Base-by-base conservation (phyloP, 2,888 invertebrate genomes). In the Danaus chrysippus region DNA sequence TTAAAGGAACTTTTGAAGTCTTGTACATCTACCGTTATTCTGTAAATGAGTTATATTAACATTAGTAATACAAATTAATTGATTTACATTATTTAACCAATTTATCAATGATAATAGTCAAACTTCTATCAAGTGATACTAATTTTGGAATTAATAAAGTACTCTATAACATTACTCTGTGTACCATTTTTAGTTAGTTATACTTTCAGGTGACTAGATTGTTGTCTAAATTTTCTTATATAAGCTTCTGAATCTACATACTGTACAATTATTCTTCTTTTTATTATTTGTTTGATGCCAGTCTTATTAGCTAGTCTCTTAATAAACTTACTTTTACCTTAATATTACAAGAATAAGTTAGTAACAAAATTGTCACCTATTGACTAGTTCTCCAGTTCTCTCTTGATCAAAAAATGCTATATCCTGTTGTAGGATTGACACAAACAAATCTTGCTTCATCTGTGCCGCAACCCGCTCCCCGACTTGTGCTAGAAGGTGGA, bases 1-100 rank as follows among this genome's bases (percentile, higher is more conserved):
- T 99, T 99, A 79, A 99, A 99, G 1, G 97, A 96, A 73, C 98
- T 97, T 86, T 99, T 99, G 81, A 99, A 99, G 77, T 99, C 98
- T 82, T 99, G 98, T 10, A 99, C 95, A 86, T 99, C 99, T 54
- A 95, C 94, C 34, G 98, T 98, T 67, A 99, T 87, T 73, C 96
- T 95, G 82, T 61, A 92, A 64, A 54, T 34, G 13, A 42, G 57
- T 49, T 6, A 11, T 53, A 54, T 13, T 46, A 12, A 34, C 42
- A 15, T 43, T 53, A 54, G 8, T 6, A 57, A n/a, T 41, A 10
- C 43, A 10, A 41, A 56, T 43, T 5, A 43, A 43, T 43, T 43
- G 1, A 5, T n/a, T 12, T 5, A 10, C 12, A 43, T 43, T 0
- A 43, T 5, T 42, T 6, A 5, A 8, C 10, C n/a, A 43, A 43